Evolutionary conservation across 2,888 invertebrate species (phyloP), one percentile per base, ranked within the genome.

Genomic region (Blera fallax): DNA sequence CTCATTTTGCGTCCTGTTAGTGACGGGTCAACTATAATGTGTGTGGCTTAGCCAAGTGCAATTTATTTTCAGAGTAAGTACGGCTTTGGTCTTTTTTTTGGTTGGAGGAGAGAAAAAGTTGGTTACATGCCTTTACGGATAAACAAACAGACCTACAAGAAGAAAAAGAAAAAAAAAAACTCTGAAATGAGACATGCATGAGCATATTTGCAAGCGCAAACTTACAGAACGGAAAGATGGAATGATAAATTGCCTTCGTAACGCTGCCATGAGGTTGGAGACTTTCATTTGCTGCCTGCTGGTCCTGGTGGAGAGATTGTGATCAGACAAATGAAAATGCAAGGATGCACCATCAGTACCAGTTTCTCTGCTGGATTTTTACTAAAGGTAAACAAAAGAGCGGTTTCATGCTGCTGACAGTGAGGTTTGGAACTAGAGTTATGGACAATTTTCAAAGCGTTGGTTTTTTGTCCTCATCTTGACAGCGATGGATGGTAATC

Each of bases 11-110:
- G 45, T 21, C 54, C 76, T 83, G 83, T 67, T 73, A 73, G 54
- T 83, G 83, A 78, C 83, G 78, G 83, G 83, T 83, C 78, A 83
- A 83, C 73, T 73, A 67, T 78, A 78, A 67, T 73, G 67, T 76
- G 69, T 73, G 73, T 67, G 78, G 65, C 37, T 40, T 43, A 29
- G 73, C 67, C 78, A 83, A 83, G 78, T 78, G 73, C 67, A 78
- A 78, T 83, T 83, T 78, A 83, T 83, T 83, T 72, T 54, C 45
- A 40, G 40, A 67, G 54, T 43, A 73, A 67, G 60, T 83, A 72
- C 45, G 82, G 65, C 60, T 60, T 76, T 11, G 10, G 32, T 54
- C 48, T 14, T 8, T 60, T 45, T 21, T 29, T 21, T 10, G 24
- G 1, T n/a, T n/a, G n/a, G n/a, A n/a, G n/a, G n/a, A n/a, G n/a